Conservation (phyloP, 2,113 vertebrate species). For the Micromys minutus region DNA sequence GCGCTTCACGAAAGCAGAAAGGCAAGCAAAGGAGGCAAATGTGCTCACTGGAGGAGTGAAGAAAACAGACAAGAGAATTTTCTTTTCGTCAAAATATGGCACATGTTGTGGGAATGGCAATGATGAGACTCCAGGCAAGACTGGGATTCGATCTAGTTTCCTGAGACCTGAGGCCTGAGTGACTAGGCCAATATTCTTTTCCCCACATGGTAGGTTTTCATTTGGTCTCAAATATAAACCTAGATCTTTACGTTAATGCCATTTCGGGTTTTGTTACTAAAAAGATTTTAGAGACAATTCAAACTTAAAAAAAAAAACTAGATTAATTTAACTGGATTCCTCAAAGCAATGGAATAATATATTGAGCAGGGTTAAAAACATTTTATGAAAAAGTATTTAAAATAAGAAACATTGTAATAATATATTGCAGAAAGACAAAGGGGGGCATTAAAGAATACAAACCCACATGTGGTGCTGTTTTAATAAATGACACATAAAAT, state of each 20-base stretch:
- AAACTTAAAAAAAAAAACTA: neutral
- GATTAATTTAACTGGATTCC: conserved; percentile 18
- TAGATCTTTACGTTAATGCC: neutral
- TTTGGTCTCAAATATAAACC: conserved; percentile 17
- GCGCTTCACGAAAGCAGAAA: neutral
- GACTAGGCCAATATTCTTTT: neutral
- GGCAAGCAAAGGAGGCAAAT: neutral
- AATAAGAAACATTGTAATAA: neutral
- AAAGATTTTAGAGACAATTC: neutral
- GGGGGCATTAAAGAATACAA: neutral
- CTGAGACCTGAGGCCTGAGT: neutral
- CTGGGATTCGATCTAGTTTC: neutral
- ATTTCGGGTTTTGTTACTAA: neutral
- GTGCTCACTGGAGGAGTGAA: neutral
- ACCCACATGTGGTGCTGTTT: neutral
- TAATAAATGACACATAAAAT: conserved; percentile 24
- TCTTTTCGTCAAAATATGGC: neutral
- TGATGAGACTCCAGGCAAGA: neutral
- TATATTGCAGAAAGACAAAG: neutral
- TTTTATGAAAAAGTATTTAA: conserved; percentile 28
- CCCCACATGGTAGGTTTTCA: neutral
- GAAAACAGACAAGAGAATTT: neutral
- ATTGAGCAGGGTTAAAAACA: neutral
- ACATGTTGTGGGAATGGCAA: neutral
- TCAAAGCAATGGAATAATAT: neutral